Evolutionary conservation across 2,113 vertebrate species (phyloP).

Genomic region (Megaceryle torquata): DNA sequence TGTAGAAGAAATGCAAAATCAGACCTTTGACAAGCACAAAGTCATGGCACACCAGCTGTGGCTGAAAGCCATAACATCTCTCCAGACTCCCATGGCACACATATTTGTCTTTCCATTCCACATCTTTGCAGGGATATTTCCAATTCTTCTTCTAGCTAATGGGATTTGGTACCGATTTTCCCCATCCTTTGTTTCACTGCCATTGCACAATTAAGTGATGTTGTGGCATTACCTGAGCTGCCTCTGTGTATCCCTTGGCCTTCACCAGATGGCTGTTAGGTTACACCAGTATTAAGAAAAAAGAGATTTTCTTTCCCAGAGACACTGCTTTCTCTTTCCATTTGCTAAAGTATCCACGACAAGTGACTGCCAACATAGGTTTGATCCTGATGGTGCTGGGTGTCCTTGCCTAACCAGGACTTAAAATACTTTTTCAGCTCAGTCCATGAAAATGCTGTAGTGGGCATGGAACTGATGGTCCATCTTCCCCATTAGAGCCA

Average conservation of each 20-base stretch:
- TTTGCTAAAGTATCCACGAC: neutral
- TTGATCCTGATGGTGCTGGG: neutral
- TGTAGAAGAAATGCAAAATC: neutral
- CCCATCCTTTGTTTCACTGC: neutral
- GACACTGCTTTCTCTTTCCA: neutral
- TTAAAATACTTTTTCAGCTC: neutral
- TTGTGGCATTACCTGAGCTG: neutral
- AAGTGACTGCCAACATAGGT: neutral
- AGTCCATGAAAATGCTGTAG: neutral
- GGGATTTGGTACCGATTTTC: neutral
- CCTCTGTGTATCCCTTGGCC: neutral
- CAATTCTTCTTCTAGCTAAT: neutral
- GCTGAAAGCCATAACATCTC: accelerated
- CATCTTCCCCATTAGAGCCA: neutral
- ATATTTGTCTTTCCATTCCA: neutral
- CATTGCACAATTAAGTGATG: neutral
- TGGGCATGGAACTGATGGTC: neutral
- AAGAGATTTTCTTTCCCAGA: neutral
- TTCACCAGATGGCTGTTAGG: neutral
- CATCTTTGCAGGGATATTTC: neutral
- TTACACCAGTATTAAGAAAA: neutral
- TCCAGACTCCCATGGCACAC: neutral
- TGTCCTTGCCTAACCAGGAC: neutral
- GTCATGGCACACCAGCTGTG: neutral
- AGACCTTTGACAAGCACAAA: neutral